Base-by-base conservation (phyloP, 2,888 invertebrate species). In the Hymenopus coronatus region DNA sequence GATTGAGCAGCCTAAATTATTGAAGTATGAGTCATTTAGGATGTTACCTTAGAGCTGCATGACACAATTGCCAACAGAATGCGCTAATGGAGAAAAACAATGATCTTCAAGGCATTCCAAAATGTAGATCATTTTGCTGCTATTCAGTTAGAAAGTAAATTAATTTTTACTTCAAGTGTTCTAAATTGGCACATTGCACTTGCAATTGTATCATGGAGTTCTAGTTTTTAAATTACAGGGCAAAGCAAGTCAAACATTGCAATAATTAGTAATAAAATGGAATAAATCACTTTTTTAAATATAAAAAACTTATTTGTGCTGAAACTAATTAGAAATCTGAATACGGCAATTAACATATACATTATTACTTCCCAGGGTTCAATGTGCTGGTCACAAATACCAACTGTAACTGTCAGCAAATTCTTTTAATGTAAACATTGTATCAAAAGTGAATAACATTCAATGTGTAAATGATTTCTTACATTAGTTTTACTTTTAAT, bases 171-270 rank as follows among this genome's bases (percentile, higher is more conserved):
- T 70, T 70, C 40, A 40, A 40, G 9, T 12, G 9, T 40, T 70
- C 4, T 46, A 7, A 46, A 46, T 4, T 46, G 3, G 8, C 30
- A 70, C 15, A 15, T 54, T 15, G 20, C 20, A 2, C 25, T 82
- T 54, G 27, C 27, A 46, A 84, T 84, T 84, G 84, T 40, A 28
- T 83, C 83, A 84, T 84, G 84, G 25, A n/a, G 28, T 82, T 28
- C 28, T 46, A 85, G 30, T 89, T 70, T 70, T 70, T 70, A 89
- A 83, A 87, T 83, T n/a, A 54, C 89, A 89, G 86, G 89, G 89
- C 85, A 83, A 89, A 89, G 89, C 89, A 85, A 85, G 83, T 89
- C 85, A 88, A 89, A 89, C 88, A 89, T 85, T 88, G 88, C 84
- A 88, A 84, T 70, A 54, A 88, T 88, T 84, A 84, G 70, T 86